Percentiles rank a stretch among this genome's conserved stretches.
Evolutionary conservation across 1,140 invertebrate genomes (phyloP).

Genomic region (Heliconius eleuchia): DNA sequence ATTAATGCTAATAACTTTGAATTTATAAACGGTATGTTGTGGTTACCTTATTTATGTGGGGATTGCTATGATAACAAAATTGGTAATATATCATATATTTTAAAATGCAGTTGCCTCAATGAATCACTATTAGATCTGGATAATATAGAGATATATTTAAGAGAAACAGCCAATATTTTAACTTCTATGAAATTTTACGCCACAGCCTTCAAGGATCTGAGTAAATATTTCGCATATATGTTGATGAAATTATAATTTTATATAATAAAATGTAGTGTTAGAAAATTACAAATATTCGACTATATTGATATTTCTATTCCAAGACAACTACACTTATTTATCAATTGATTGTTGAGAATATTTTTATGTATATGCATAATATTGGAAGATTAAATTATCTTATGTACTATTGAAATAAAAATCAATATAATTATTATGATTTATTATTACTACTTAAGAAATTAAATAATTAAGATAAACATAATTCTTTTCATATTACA

Average conservation of each 20-base stretch:
- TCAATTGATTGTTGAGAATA: neutral
- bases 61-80: constrained; percentile 25
- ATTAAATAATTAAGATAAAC: constrained; percentile 4
- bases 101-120: constrained; percentile 31
- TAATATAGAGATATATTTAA: neutral
- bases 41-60: constrained; percentile 28
- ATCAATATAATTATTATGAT: neutral
- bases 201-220: neutral
- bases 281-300: too few species aligned
- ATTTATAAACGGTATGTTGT: constrained; percentile 25
- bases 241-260: neutral
- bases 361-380: neutral
- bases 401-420: neutral
- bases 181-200: neutral
- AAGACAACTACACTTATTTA: neutral
- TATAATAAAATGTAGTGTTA: neutral
- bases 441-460: neutral
- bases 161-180: constrained; percentile 12
- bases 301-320: too few species aligned
- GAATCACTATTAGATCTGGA: constrained; percentile 23
- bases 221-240: neutral
- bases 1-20: neutral
- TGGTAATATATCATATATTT: constrained; percentile 26
- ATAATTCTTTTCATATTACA: neutral
- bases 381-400: neutral